Base-by-base conservation (phyloP, 2,888 invertebrate genomes). In the Pterostichus niger region DNA sequence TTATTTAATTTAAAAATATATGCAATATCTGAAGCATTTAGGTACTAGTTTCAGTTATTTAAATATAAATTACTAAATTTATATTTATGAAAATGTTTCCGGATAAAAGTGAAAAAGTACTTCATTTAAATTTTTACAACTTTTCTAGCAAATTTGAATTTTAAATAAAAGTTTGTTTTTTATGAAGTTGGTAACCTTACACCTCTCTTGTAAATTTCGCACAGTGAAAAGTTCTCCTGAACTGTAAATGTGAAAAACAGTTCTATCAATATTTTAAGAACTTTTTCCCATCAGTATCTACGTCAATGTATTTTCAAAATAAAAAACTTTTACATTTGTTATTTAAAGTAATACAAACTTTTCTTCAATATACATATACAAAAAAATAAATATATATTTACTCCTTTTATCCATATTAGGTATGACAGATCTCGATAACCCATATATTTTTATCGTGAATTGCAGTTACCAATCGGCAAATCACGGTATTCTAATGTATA, bases 311-410 rank as follows among this genome's bases (percentile, higher is more conserved):
- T 56, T 64, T 31, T 64, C 33, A n/a, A 64, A 64, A 35, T 64
- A 33, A 64, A 64, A 59, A 64, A 64, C 64, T 64, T 64, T 35
- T 64, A 35, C 35, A 64, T 40, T 64, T 64, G 64, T 64, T 64
- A 35, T 64, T 64, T 31, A 35, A 6, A 64, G 13, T 64, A 33
- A 64, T 40, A 6, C 1, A 24, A 40, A 40, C 40, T 40, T 40
- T 40, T 6, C 9, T 40, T 40, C 0, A 9, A 6, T 5, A 40
- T 64, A 64, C 35, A 64, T 13, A 64, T 64, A 5, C 31, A 24
- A 24, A 24, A 40, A 40, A 40, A 6, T 35, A 7, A 40, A 40
- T 40, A 40, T 40, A 24, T 24, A 24, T n/a, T n/a, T n/a, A 24
- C 24, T 24, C 3, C 24, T 24, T 24, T 24, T 24, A 24, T 3